Conservation (phyloP, 2,888 invertebrate genomes). For the Caradrina kadenii region DNA sequence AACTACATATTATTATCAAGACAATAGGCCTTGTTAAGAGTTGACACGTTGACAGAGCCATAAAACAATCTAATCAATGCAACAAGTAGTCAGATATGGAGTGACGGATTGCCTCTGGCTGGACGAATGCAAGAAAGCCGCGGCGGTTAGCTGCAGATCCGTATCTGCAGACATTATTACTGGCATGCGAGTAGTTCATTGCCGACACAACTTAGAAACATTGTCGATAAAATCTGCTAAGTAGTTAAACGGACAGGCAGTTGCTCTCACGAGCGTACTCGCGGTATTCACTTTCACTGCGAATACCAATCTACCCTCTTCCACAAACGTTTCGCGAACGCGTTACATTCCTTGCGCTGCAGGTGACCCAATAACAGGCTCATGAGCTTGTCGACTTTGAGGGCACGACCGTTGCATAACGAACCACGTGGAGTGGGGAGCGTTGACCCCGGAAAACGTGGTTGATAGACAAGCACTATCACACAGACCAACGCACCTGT, state of each 20-base stretch:
- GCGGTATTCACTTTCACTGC: conserved; percentile 78
- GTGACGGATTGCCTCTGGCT: conserved; percentile 73
- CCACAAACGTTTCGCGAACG: conserved; percentile 46
- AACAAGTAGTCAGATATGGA: conserved; percentile 74
- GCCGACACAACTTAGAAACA: conserved; percentile 74
- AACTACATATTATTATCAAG: conserved; percentile 71
- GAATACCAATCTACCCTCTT: conserved; percentile 67
- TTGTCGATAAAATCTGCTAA: conserved; percentile 74
- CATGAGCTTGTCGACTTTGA: conserved; percentile 68
- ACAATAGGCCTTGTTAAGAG: conserved; percentile 80
- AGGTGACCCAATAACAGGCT: conserved; percentile 68
- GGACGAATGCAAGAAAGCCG: conserved; percentile 73
- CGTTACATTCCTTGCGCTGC: conserved; percentile 55
- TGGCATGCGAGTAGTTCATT: conserved; percentile 75
- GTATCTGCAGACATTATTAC: conserved; percentile 76
- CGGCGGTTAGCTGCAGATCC: conserved; percentile 72
- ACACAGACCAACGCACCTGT: conserved; percentile 70
- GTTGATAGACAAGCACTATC: conserved; percentile 81
- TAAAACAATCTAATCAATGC: conserved; percentile 81
- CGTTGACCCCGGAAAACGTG: conserved; percentile 82
- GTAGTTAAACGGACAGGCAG: conserved; percentile 66
- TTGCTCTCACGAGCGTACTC: conserved; percentile 68
- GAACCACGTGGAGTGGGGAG: conserved; percentile 81
- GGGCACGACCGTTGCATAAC: conserved; percentile 78
- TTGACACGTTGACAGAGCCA: conserved; percentile 73